Conservation (phyloP, 2,888 invertebrate genomes). For the Autographa gamma region DNA sequence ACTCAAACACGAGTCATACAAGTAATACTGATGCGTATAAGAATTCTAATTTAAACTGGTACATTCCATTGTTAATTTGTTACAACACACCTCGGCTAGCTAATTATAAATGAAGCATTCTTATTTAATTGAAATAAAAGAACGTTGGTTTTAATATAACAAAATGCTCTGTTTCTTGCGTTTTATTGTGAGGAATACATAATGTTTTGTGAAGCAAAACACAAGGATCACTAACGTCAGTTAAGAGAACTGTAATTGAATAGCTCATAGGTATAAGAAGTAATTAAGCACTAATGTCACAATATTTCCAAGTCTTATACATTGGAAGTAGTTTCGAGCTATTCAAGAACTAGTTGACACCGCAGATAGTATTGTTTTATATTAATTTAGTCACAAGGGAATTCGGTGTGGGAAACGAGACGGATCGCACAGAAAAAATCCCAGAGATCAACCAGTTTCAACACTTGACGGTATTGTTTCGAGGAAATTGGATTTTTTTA, state of each 20-base stretch:
- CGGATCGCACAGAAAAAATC: conserved; percentile 79
- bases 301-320: conserved; percentile 43
- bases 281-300: conserved; percentile 43
- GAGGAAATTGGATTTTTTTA: conserved; percentile 66
- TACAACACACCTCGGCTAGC: conserved; percentile 62
- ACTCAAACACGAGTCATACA: conserved; percentile 32
- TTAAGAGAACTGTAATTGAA: conserved; percentile 18
- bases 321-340: conserved; percentile 44
- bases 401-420: conserved; percentile 78
- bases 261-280: conserved; percentile 11
- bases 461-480: conserved; percentile 76
- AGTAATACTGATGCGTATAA: conserved; percentile 63
- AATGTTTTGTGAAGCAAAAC: conserved; percentile 24
- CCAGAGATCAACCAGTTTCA: conserved; percentile 75
- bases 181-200: conserved; percentile 13
- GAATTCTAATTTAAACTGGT: conserved; percentile 72
- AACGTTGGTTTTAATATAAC: conserved; percentile 53
- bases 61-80: conserved; percentile 63
- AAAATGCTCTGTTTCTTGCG: conserved; percentile 27
- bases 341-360: conserved; percentile 62
- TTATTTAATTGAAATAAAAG: conserved; percentile 44
- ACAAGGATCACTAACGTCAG: not conserved
- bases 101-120: conserved; percentile 64
- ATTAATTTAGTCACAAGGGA: conserved; percentile 81
- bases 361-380: conserved; percentile 75